phyloP scores from a whole-genome alignment of 2,797 vertebrate species.

The Thamnophis elegans region DNA sequence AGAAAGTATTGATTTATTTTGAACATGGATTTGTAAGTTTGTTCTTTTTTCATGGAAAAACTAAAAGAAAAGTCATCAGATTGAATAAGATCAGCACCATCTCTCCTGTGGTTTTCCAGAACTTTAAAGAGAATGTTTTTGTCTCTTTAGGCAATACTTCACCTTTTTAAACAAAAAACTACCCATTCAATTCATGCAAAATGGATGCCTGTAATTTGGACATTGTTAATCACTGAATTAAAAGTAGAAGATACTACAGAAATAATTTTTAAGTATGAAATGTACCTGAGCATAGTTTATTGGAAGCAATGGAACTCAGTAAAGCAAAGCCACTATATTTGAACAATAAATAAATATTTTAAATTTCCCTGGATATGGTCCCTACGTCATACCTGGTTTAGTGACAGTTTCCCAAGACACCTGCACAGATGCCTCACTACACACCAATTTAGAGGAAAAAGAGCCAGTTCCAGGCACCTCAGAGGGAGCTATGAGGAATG shows the following conservation, averaged over 20 bases:
- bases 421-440: neutral
- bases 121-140: neutral
- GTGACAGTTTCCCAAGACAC: neutral
- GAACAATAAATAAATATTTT: slow-evolving; percentile 17
- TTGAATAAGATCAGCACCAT: slow-evolving; percentile 2
- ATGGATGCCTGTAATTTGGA: neutral
- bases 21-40: neutral
- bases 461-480: neutral
- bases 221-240: neutral
- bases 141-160: slow-evolving; percentile 35
- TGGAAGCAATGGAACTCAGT: neutral
- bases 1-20: slow-evolving; percentile 13
- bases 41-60: neutral
- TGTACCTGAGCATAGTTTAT: neutral
- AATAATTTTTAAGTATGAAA: neutral
- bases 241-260: neutral
- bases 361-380: neutral
- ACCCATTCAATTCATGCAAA: slow-evolving; percentile 35
- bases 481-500: neutral
- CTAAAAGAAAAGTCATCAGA: neutral
- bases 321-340: neutral
- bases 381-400: neutral
- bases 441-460: neutral
- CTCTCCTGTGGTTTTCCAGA: slow-evolving; percentile 20
- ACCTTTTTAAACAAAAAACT: neutral